phyloP scores from a whole-genome alignment of 2,888 invertebrate species.

The Phaedon cochleariae region DNA sequence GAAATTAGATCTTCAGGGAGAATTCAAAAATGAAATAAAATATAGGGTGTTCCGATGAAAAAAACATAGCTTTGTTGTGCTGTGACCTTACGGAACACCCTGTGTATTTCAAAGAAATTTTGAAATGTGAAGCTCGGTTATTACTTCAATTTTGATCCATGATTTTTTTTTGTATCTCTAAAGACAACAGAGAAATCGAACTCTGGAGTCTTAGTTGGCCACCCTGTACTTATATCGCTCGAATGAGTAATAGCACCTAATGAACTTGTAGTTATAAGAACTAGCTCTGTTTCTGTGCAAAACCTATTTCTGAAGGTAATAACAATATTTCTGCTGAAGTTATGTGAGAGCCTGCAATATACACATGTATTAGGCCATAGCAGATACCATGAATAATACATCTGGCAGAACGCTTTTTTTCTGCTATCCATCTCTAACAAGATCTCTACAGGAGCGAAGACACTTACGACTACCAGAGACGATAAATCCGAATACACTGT shows the following conservation, averaged over 20 bases:
- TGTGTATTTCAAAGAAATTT: too few relatives aligned
- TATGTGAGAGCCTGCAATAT: slow-evolving; percentile 51
- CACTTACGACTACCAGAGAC: slow-evolving; percentile 17
- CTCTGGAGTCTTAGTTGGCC: too few relatives aligned
- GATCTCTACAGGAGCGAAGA: slow-evolving; percentile 45
- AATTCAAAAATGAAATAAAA: too few relatives aligned
- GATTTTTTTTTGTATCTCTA: too few relatives aligned
- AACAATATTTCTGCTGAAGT: slow-evolving; percentile 53
- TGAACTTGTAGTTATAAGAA: slow-evolving; percentile 29
- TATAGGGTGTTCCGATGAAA: too few relatives aligned
- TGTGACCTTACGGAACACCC: too few relatives aligned
- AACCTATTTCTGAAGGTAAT: slow-evolving; percentile 39
- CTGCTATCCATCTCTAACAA: slow-evolving; percentile 43
- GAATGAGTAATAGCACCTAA: slow-evolving; percentile 27
- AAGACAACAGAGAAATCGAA: too few relatives aligned
- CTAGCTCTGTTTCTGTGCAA: slow-evolving; percentile 28
- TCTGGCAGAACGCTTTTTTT: slow-evolving; percentile 44
- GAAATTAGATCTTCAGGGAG: too few relatives aligned
- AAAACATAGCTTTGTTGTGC: too few relatives aligned
- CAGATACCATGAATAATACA: slow-evolving; percentile 45
- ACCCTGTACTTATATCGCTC: slow-evolving; percentile 7
- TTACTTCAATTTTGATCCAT: too few relatives aligned
- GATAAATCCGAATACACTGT: background rate
- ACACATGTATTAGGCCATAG: slow-evolving; percentile 46
- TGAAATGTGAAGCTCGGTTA: too few relatives aligned